A percentile compares a stretch with the other conserved stretches of the same genome.
Conservation (phyloP, 2,113 vertebrate species). For the Neolamprologus ventralis region DNA sequence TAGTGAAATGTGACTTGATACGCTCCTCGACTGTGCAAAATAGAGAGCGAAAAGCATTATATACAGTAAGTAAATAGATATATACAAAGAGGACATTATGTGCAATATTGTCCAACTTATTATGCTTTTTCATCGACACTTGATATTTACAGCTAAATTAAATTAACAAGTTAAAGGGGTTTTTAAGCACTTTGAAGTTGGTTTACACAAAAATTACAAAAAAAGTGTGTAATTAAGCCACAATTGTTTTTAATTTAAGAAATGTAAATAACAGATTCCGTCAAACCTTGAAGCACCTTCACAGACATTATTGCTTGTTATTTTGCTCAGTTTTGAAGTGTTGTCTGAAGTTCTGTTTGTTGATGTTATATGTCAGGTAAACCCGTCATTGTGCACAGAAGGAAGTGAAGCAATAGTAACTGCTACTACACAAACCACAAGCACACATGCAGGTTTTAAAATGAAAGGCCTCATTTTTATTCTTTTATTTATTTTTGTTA, state of each 20-base stretch:
- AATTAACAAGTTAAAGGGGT: neutral
- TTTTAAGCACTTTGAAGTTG: neutral
- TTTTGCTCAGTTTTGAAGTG: neutral
- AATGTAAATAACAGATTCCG: neutral
- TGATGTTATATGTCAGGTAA: neutral
- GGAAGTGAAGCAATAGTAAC: neutral
- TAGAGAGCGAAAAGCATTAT: rapidly evolving
- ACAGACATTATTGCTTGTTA: neutral
- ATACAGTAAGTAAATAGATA: neutral
- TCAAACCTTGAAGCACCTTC: neutral
- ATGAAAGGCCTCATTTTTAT: neutral
- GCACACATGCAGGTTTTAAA: neutral
- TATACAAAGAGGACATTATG: neutral
- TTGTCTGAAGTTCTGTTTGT: neutral
- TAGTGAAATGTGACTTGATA: neutral
- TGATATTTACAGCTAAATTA: neutral
- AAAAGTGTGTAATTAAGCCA: neutral
- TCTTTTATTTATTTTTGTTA: neutral
- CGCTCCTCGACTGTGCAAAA: neutral
- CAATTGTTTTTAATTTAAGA: neutral
- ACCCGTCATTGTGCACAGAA: neutral
- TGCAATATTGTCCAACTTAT: neutral
- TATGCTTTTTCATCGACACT: neutral
- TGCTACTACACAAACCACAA: neutral
- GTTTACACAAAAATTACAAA: neutral